Conservation (phyloP, 2,888 invertebrate genomes). For the Hirtodrosophila confusa region DNA sequence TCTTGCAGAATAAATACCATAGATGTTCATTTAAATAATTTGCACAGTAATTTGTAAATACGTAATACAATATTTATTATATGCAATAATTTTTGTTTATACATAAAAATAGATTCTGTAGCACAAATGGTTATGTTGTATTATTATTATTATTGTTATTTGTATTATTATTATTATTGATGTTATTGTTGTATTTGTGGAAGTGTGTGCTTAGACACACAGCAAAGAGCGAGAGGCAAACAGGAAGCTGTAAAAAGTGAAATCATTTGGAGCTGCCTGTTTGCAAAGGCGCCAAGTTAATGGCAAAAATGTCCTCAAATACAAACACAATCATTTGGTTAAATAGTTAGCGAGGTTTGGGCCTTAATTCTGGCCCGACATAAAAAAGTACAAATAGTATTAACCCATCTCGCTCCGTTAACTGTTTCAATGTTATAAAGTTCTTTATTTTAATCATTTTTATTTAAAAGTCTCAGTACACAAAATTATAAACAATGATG, state of each 20-base stretch:
- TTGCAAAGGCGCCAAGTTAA: slow-evolving; percentile 15
- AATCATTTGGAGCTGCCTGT: slow-evolving; percentile 9
- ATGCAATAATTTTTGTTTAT: slow-evolving; percentile 53
- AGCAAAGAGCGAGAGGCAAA: slow-evolving; percentile 66
- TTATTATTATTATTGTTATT: slow-evolving; percentile 1
- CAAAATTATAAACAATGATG: slow-evolving; percentile 4
- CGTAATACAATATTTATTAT: slow-evolving; percentile 44
- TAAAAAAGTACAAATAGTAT: slow-evolving; percentile 49
- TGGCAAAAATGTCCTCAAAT: slow-evolving; percentile 23
- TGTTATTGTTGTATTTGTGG: slow-evolving; percentile 3
- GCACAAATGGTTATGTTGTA: slow-evolving; percentile 42
- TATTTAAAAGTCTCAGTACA: slow-evolving; percentile 4
- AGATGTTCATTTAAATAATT: slow-evolving; percentile 23
- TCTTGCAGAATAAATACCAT: slow-evolving; percentile 36
- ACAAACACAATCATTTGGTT: slow-evolving; percentile 19
- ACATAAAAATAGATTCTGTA: slow-evolving; percentile 58
- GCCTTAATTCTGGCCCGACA: slow-evolving; percentile 17
- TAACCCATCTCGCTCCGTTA: slow-evolving; percentile 21
- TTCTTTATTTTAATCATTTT: slow-evolving; percentile 7
- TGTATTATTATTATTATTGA: slow-evolving; percentile 6
- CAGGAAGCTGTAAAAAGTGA: slow-evolving; percentile 6
- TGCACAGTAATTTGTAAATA: slow-evolving; percentile 33
- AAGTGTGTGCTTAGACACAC: slow-evolving; percentile 41
- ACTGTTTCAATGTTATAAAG: slow-evolving; percentile 12
- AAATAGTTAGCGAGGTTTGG: slow-evolving; percentile 31